Percentiles rank a stretch among this genome's conserved stretches.
Conservation (phyloP, 2,888 invertebrate species). For the Keiferia lycopersicella region DNA sequence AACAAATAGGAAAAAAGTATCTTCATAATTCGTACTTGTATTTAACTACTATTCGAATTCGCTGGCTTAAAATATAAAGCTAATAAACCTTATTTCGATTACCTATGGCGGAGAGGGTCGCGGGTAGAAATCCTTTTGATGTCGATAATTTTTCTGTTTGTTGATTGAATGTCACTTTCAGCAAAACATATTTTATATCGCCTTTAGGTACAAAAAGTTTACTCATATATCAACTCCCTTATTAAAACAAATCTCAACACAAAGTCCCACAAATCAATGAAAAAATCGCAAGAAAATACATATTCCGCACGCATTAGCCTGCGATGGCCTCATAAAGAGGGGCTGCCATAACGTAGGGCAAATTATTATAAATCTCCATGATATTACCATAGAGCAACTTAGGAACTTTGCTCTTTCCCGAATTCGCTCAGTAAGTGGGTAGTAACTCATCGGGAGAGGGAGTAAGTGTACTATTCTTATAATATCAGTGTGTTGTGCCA, state of each 20-base stretch:
- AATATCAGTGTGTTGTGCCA: background rate
- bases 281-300: conserved; percentile 43
- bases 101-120: no score
- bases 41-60: no score
- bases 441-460: conserved; percentile 67
- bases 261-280: conserved; percentile 34
- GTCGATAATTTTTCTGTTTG: no score
- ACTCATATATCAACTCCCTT: background rate
- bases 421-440: conserved; percentile 74
- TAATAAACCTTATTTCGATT: no score
- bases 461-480: conserved; percentile 42
- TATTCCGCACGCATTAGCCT: conserved; percentile 58
- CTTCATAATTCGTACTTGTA: no score
- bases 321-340: conserved; percentile 48
- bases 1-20: no score
- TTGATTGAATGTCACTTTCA: no score
- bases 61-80: no score
- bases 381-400: conserved; percentile 77
- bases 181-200: no score
- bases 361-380: conserved; percentile 76
- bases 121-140: no score
- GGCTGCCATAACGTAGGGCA: conserved; percentile 19
- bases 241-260: conserved; percentile 22
- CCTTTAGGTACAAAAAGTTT: background rate
- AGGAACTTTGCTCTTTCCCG: conserved; percentile 73